Evolutionary conservation across 2,113 vertebrate genomes (phyloP).

Genomic region (Crotalus horridus): DNA sequence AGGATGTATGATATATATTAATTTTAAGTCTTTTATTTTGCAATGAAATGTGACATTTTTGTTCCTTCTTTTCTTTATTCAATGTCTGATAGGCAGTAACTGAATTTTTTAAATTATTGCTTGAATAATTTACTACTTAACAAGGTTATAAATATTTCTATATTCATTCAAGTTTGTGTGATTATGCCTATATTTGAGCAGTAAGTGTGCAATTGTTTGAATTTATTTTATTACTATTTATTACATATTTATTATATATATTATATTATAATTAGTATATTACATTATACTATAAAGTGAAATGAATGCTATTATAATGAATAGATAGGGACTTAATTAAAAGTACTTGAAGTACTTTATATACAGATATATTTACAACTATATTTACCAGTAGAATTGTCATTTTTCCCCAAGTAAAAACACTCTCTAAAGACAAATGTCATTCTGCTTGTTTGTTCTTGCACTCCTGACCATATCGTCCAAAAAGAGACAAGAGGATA

Average conservation of each 20-base stretch:
- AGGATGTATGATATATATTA: background rate
- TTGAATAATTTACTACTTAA: conserved; percentile 7
- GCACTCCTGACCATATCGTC: too few species aligned
- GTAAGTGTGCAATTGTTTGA: background rate
- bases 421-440: background rate
- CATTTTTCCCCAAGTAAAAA: background rate
- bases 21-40: conserved; percentile 6
- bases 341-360: background rate
- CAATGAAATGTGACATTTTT: conserved; percentile 17
- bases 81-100: conserved; percentile 28
- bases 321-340: background rate
- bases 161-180: background rate
- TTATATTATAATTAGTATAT: too few species aligned
- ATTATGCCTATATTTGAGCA: conserved; percentile 21
- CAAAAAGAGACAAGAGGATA: background rate
- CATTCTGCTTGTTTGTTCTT: background rate
- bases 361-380: background rate
- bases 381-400: background rate
- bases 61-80: conserved; percentile 42
- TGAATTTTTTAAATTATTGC: conserved; percentile 35
- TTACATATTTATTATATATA: background rate
- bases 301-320: background rate
- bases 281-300: background rate
- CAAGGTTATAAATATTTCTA: conserved; percentile 29
- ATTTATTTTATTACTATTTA: background rate